Conservation (phyloP, 1,140 invertebrate genomes). For the Euura lappo region DNA sequence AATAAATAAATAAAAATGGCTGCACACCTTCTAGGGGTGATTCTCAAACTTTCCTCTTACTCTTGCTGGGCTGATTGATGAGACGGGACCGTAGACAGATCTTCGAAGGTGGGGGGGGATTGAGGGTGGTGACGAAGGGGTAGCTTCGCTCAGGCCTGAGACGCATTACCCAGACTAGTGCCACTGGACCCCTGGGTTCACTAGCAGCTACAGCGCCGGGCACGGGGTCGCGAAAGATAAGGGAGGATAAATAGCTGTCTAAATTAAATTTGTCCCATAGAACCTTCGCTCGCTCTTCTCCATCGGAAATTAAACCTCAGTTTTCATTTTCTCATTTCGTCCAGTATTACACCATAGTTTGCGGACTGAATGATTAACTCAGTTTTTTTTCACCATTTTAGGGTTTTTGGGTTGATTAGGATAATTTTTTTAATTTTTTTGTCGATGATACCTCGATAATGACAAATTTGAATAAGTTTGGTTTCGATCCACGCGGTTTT, state of each 20-base stretch:
- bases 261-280: slow-evolving; percentile 1
- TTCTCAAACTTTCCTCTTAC: no score
- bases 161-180: slow-evolving; percentile 58
- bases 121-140: slow-evolving; percentile 16
- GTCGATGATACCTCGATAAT: no score
- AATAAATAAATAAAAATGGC: no score
- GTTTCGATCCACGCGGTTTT: no score
- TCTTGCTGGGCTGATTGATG: slow-evolving; percentile 52
- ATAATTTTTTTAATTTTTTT: no score
- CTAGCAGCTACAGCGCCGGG: neutral
- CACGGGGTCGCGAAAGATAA: neutral
- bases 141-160: slow-evolving; percentile 30
- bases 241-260: slow-evolving; percentile 3
- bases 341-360: no score
- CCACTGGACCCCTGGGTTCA: neutral
- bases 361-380: no score
- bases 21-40: no score
- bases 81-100: slow-evolving; percentile 40
- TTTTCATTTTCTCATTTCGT: no score
- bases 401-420: no score
- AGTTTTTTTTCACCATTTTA: no score
- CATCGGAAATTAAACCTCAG: neutral
- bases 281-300: neutral
- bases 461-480: no score
- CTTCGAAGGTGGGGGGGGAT: slow-evolving; percentile 55